phyloP scores from a whole-genome alignment of 2,113 vertebrate genomes.

The Otis tarda region DNA sequence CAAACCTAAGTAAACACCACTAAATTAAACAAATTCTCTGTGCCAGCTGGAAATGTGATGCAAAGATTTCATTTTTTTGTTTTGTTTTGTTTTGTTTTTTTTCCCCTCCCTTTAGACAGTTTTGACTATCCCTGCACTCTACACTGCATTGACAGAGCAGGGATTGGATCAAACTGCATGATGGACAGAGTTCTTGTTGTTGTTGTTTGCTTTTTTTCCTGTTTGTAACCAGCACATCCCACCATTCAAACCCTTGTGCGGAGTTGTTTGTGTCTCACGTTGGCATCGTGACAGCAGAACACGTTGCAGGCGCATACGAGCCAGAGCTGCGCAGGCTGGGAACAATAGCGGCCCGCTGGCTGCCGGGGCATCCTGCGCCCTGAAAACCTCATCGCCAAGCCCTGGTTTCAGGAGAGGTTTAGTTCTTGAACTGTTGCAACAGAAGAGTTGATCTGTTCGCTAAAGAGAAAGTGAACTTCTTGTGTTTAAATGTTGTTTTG shows the following conservation, averaged over 20 bases:
- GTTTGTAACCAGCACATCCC: conserved; percentile 20
- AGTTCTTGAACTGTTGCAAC: background rate
- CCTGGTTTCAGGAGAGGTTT: background rate
- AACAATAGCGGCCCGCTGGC: background rate
- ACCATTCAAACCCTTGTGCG: background rate
- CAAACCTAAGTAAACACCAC: conserved; percentile 22
- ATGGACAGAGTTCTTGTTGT: background rate
- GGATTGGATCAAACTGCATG: background rate
- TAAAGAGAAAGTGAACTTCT: background rate
- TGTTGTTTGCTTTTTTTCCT: background rate
- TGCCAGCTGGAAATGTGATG: background rate
- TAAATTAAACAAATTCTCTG: background rate
- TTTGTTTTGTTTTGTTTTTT: background rate
- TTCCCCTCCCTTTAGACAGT: background rate
- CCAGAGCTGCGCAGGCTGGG: conserved; percentile 8
- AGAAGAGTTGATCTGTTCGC: background rate
- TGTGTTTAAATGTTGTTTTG: background rate
- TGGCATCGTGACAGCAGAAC: conserved; percentile 1
- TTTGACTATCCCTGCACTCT: background rate
- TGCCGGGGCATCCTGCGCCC: conserved; percentile 33
- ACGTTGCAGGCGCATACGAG: conserved; percentile 1
- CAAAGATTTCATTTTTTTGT: background rate
- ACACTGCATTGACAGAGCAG: background rate
- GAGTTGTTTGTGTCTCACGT: conserved; percentile 25
- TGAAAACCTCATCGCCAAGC: background rate